A percentile compares a stretch with the other conserved stretches of the same genome.
These are phyloP conservation scores for Tipula unca DNA, from an alignment of 2,888 invertebrate species.

Conservation along the genomic window DNA sequence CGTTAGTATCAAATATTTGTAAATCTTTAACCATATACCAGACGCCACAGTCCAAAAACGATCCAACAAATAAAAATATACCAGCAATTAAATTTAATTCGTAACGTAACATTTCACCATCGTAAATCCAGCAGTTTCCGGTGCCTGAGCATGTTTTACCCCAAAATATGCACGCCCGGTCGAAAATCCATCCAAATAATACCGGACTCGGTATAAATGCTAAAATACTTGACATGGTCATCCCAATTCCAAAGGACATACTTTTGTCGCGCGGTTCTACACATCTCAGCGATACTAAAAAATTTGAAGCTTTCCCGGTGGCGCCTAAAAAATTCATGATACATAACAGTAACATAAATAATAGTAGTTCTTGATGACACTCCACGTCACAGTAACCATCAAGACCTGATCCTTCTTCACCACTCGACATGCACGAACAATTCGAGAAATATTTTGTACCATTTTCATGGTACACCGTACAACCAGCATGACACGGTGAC, in stretches of 20 bases:
- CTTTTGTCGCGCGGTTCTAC: neutral
- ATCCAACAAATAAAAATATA: neutral
- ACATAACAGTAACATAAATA: neutral
- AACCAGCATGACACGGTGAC: conserved; percentile 74
- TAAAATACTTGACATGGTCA: neutral
- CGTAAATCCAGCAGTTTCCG: neutral
- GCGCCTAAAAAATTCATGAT: neutral
- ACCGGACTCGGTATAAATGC: neutral
- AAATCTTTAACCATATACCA: neutral
- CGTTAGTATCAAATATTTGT: neutral
- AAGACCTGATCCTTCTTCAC: neutral
- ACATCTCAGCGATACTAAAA: neutral
- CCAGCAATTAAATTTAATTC: neutral
- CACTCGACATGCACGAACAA: conserved; percentile 21
- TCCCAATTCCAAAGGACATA: neutral
- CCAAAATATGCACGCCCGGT: neutral
- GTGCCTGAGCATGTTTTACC: neutral
- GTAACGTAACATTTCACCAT: neutral
- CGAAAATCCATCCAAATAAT: neutral
- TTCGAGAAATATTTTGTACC: conserved; percentile 17
- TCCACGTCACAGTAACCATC: neutral
- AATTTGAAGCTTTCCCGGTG: neutral
- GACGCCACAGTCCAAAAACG: neutral
- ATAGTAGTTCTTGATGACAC: neutral
- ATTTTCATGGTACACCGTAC: conserved; percentile 34